Evolutionary conservation across 2,888 invertebrate genomes (phyloP).

Genomic region (Lysandra coridon): DNA sequence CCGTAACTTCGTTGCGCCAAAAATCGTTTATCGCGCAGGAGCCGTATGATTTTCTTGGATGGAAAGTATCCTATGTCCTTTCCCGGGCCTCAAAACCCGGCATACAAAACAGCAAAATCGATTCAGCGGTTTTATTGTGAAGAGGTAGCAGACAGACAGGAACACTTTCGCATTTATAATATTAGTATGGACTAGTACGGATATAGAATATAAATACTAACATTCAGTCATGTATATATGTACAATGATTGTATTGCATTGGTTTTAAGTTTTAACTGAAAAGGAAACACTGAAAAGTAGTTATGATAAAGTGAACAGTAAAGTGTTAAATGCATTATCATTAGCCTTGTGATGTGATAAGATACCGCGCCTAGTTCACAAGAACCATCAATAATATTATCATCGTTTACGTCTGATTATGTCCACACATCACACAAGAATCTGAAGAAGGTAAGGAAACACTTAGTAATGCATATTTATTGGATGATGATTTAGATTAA

Average conservation of each 20-base stretch:
- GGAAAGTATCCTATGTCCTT: no score
- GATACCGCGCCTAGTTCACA: slow-evolving; percentile 28
- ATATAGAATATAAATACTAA: no score
- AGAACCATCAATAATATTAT: slow-evolving; percentile 32
- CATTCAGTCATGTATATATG: no score
- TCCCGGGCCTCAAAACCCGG: no score
- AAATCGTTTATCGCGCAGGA: no score
- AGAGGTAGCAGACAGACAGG: no score
- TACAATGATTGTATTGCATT: not conserved
- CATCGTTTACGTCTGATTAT: slow-evolving; percentile 5
- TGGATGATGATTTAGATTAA: not conserved
- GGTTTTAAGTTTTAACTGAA: not conserved
- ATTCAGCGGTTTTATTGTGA: no score
- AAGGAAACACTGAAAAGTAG: not conserved
- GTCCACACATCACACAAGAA: not conserved
- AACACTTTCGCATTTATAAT: no score
- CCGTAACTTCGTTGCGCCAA: no score
- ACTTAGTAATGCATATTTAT: not conserved
- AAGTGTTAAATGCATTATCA: slow-evolving; percentile 22
- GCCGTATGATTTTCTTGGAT: no score
- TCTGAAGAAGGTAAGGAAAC: not conserved
- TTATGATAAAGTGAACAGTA: not conserved
- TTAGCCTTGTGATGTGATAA: slow-evolving; percentile 24
- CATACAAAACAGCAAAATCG: no score
- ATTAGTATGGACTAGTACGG: no score